Percentiles rank a stretch among this genome's conserved stretches.
Evolutionary conservation across 2,113 vertebrate genomes (phyloP).

Genomic region (Archocentrus centrarchus): DNA sequence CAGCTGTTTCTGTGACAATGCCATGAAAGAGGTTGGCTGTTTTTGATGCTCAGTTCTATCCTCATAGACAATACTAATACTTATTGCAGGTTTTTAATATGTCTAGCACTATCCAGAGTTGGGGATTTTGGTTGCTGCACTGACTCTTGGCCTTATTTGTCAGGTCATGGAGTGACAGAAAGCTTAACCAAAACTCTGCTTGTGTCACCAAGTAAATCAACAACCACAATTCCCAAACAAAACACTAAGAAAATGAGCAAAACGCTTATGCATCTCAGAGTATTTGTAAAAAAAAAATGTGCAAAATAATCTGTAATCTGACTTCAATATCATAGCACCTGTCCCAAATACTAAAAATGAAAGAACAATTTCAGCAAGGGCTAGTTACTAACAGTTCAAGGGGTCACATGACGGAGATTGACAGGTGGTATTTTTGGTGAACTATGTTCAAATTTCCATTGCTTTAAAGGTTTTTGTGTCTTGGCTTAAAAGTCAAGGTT

Average conservation of each 20-base stretch:
- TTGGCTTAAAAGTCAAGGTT: constrained; percentile 9
- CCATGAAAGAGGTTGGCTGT: constrained; percentile 44
- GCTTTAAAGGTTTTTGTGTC: background rate
- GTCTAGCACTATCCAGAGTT: constrained; percentile 13
- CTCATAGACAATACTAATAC: constrained; percentile 24
- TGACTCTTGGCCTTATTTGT: constrained; percentile 12
- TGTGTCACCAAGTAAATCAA: constrained; percentile 28
- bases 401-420: too few relatives aligned
- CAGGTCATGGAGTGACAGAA: constrained; percentile 11
- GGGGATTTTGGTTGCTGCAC: constrained; percentile 38
- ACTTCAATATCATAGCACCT: background rate
- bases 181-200: constrained; percentile 45
- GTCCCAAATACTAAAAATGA: constrained; percentile 3
- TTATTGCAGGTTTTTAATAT: constrained; percentile 35
- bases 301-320: constrained; percentile 7
- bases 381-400: background rate
- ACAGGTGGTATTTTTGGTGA: too few relatives aligned
- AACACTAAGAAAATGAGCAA: constrained; percentile 24
- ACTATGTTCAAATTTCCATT: too few relatives aligned
- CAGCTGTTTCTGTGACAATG: constrained; percentile 51
- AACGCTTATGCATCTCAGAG: background rate
- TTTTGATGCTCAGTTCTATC: constrained; percentile 37
- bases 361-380: background rate
- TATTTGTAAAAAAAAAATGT: background rate
- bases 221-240: constrained; percentile 39